Percentiles rank a stretch among this genome's conserved stretches.
phyloP scores from a whole-genome alignment of 2,888 invertebrate genomes.

The Drosophila kanekoi region DNA sequence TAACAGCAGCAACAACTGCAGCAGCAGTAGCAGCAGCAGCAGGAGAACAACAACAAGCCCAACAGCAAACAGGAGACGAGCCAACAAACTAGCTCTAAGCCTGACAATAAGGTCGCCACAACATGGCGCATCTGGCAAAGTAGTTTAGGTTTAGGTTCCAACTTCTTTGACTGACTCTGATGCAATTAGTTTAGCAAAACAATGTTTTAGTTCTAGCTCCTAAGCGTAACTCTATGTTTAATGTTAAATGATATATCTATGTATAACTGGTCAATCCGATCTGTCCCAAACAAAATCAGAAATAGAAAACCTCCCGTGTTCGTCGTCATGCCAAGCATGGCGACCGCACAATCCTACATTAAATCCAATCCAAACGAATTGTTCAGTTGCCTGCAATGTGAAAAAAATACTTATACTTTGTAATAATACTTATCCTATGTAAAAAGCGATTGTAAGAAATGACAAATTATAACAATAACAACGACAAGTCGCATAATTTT shows the following conservation, averaged over 20 bases:
- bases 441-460: slow-evolving; percentile 43
- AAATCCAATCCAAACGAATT: slow-evolving; percentile 29
- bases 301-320: slow-evolving; percentile 21
- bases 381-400: slow-evolving; percentile 14
- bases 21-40: slow-evolving; percentile 15
- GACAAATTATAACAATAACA: slow-evolving; percentile 37
- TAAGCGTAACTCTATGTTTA: slow-evolving; percentile 63
- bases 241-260: slow-evolving; percentile 55
- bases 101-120: slow-evolving; percentile 58
- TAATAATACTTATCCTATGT: slow-evolving; percentile 8
- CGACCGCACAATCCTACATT: slow-evolving; percentile 15
- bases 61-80: slow-evolving; percentile 39
- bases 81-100: slow-evolving; percentile 65
- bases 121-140: slow-evolving; percentile 59
- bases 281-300: slow-evolving; percentile 11
- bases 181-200: slow-evolving; percentile 76
- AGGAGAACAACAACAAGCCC: slow-evolving; percentile 23
- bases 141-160: slow-evolving; percentile 65
- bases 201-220: slow-evolving; percentile 59
- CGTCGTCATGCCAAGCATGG: slow-evolving; percentile 50
- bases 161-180: slow-evolving; percentile 79
- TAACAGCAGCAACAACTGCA: too few species aligned
- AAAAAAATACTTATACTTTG: slow-evolving; percentile 6
- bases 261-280: slow-evolving; percentile 50
- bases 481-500: slow-evolving; percentile 64